Base-by-base conservation (phyloP, 2,797 vertebrate genomes). In the Ceyx erithaca region DNA sequence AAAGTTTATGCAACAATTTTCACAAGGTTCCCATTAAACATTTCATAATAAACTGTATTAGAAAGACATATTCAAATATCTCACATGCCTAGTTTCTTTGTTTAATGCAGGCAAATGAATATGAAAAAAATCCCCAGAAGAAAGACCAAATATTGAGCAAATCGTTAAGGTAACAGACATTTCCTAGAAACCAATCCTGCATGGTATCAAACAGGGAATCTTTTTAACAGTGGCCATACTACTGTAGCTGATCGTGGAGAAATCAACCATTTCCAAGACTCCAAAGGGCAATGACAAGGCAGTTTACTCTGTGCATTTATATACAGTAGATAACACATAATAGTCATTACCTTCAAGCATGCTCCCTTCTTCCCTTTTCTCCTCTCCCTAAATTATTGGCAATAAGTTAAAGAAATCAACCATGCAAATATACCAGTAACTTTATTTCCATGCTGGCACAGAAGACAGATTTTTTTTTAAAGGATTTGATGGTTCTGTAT, bases 1-100 rank as follows among this genome's bases (percentile, higher is more conserved):
- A 87, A 89, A 92, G 76, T 77, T 78, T 80, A 87, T 55, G 75
- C 84, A 92, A 93, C 62, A 72, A 75, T 85, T 94, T 95, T 87
- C 58, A 89, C 4, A 4, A 90, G 55, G 51, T 64, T 91, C 48
- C 41, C 72, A 92, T 80, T 80, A 89, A 94, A 85, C 55, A 80
- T 85, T 90, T 80, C 87, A 89, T 90, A 87, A 90, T 94, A 85
- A 85, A 20, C 40, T 62, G 26, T 45, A 89, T 93, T 63, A 94
- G 80, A 89, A 87, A 85, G 35, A 85, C 69, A 90, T 71, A 93
- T 75, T 92, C 66, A 89, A 92, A 85, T 23, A 93, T 51, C 21
- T 85, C 35, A 52, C 20, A n/a, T 19, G 51, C 58, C 66, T 75
- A 20, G 21, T 67, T 90, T 70, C 78, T 91, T 90, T 73, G 52